Evolutionary conservation across 2,797 vertebrate genomes (phyloP).

Genomic region (Harpagifer antarcticus): DNA sequence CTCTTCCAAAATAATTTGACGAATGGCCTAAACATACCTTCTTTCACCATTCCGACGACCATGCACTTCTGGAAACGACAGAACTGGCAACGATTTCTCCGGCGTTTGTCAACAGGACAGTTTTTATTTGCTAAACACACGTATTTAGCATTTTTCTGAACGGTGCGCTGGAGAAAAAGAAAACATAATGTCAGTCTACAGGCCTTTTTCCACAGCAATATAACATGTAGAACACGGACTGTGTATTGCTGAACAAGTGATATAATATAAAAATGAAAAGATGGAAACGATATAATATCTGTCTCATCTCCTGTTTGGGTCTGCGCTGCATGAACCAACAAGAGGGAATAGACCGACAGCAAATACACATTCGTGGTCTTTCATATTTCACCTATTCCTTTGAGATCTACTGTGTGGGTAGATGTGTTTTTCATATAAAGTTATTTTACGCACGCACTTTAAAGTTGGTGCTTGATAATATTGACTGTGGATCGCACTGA

Average conservation of each 20-base stretch:
- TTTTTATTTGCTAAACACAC: slow-evolving; percentile 99
- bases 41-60: slow-evolving; percentile 98
- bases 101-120: slow-evolving; percentile 98
- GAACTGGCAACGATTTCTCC: slow-evolving; percentile 98
- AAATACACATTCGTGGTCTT: slow-evolving; percentile 88
- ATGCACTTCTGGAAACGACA: slow-evolving; percentile 99
- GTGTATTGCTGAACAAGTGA: slow-evolving; percentile 11
- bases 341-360: slow-evolving; percentile 80
- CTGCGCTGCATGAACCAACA: slow-evolving; percentile 84
- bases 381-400: slow-evolving; percentile 88
- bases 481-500: background rate
- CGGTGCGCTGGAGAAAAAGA: slow-evolving; percentile 90
- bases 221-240: background rate
- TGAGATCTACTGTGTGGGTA: slow-evolving; percentile 87
- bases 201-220: slow-evolving; percentile 30
- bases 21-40: slow-evolving; percentile 87
- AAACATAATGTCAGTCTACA: slow-evolving; percentile 39
- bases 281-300: slow-evolving; percentile 74
- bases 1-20: background rate
- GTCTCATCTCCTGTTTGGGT: slow-evolving; percentile 80
- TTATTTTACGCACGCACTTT: slow-evolving; percentile 69
- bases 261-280: slow-evolving; percentile 14
- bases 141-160: slow-evolving; percentile 99
- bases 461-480: background rate
- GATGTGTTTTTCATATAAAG: slow-evolving; percentile 85